Base-by-base conservation (phyloP, 2,113 vertebrate species). In the Mastomys natalensis region DNA sequence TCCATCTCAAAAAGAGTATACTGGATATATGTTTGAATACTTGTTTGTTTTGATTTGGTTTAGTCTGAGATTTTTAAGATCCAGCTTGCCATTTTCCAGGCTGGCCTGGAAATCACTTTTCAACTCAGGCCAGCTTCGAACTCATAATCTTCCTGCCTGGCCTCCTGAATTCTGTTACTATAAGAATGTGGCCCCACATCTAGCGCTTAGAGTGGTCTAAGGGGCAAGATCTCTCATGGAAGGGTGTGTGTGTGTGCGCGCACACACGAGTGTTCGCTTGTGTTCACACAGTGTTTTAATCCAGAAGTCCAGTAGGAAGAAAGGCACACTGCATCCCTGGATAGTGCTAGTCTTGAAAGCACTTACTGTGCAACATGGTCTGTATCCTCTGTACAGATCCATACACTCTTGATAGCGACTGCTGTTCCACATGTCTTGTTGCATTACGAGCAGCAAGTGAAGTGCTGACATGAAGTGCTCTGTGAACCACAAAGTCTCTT, bases 401-500 rank as follows among this genome's bases (percentile, higher is more conserved):
- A 34, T 45, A 45, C 40, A 45, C 60, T 29, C 4, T 80, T 62
- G 43, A 16, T 31, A 76, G 6, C 64, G 4, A 87, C 89, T 94
- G 48, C 68, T 85, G 0, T 76, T 88, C 31, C 78, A 21, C 9
- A 0, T 40, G 7, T 62, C 26, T 87, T 73, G 19, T 15, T 93
- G 24, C 21, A 19, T 84, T 86, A 90, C 68, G 3, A 95, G 76
- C 92, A 94, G 48, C 74, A 51, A 90, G 34, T 81, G 45, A 96
- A 94, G 51, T 58, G 40, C 17, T 45, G 68, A 80, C 29, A 60
- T 29, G 37, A 87, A 81, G 62, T 76, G 40, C 19, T 80, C 73
- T 81, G 10, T 80, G 48, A 90, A 68, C 72, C 68, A 92, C 43
- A 86, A 68, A 91, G 51, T 77, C 53, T 60, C 13, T 60, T 90